These are phyloP conservation scores for Natrix natrix DNA, from an alignment of 2,797 vertebrate genomes.

Conservation along the genomic window DNA sequence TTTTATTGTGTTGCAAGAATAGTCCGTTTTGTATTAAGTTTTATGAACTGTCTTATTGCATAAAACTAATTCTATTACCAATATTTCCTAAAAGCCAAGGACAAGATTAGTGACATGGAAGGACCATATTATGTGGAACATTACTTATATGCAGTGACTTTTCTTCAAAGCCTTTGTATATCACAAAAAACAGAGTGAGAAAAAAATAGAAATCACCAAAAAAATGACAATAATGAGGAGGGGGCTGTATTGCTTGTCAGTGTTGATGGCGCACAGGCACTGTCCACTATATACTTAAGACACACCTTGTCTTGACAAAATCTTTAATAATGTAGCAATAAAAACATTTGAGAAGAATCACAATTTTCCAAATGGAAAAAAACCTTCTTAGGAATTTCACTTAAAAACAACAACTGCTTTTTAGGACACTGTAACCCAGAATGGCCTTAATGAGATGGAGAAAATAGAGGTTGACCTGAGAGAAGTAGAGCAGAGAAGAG, in stretches of 20 bases:
- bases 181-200: neutral
- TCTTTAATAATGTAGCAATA: neutral
- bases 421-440: neutral
- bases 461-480: neutral
- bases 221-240: too few species aligned
- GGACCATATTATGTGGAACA: neutral
- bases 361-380: neutral
- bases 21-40: neutral
- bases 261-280: neutral
- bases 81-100: neutral
- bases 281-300: neutral
- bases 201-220: neutral
- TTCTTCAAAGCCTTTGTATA: neutral
- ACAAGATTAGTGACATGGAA: neutral
- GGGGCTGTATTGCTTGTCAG: neutral
- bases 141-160: neutral
- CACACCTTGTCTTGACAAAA: neutral
- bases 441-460: neutral
- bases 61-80: neutral
- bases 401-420: neutral
- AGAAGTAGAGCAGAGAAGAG: conserved; percentile 1
- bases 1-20: neutral
- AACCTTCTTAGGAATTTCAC: neutral
- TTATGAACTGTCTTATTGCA: neutral
- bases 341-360: neutral